Percentiles rank a stretch among this genome's conserved stretches.
These are phyloP conservation scores for Apaloderma vittatum DNA, from an alignment of 2,113 vertebrate genomes.

Conservation along the genomic window DNA sequence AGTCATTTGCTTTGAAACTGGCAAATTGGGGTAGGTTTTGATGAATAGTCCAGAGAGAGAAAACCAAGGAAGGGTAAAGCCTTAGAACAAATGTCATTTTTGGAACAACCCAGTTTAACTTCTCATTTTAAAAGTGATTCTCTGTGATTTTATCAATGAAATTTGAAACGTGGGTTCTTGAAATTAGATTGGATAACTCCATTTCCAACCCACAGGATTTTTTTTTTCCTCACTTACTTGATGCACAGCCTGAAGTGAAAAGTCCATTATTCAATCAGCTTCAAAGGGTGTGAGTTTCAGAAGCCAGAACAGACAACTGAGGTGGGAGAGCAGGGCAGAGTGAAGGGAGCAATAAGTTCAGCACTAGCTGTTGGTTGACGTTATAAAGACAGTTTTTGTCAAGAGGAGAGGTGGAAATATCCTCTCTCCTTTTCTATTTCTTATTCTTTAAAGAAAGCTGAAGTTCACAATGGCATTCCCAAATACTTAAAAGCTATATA, in stretches of 20 bases:
- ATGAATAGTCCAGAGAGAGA: background rate
- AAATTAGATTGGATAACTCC: background rate
- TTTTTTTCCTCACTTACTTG: background rate
- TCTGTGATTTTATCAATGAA: background rate
- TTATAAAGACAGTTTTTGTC: slow-evolving; percentile 55
- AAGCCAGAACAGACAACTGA: slow-evolving; percentile 50
- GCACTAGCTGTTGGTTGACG: slow-evolving; percentile 56
- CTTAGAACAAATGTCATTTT: background rate
- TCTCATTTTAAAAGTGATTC: background rate
- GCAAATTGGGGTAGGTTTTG: background rate
- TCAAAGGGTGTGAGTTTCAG: slow-evolving; percentile 57
- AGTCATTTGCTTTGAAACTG: background rate
- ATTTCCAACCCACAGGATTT: background rate
- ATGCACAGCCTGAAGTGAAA: background rate
- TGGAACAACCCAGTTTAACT: background rate
- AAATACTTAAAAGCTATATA: background rate
- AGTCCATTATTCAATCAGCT: slow-evolving; percentile 54
- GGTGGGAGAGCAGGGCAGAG: slow-evolving; percentile 16
- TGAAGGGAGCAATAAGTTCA: slow-evolving; percentile 48
- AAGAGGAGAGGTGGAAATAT: slow-evolving; percentile 27
- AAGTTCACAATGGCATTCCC: background rate
- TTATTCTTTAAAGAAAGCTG: background rate
- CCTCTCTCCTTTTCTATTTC: background rate
- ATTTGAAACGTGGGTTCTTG: background rate
- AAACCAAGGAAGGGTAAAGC: background rate